Evolutionary conservation across 1,140 invertebrate genomes (phyloP).

Genomic region (Nasonia giraulti): DNA sequence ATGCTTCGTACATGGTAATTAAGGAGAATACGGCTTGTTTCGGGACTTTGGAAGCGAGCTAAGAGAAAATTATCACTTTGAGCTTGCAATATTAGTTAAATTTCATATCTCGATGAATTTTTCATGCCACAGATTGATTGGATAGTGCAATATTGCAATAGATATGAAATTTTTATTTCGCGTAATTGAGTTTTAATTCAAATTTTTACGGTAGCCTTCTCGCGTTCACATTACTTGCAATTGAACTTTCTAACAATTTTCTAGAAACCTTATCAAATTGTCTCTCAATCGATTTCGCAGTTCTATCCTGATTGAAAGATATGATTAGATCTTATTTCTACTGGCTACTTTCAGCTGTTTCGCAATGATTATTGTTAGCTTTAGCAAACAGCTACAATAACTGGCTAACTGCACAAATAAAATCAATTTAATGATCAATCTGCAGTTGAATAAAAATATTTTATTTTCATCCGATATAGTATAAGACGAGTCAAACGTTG

Average conservation of each 20-base stretch:
- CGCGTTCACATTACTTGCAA: neutral
- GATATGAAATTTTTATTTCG: neutral
- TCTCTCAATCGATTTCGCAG: neutral
- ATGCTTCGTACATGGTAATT: neutral
- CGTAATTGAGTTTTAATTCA: slow-evolving; percentile 26
- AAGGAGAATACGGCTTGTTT: neutral
- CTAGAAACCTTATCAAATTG: neutral
- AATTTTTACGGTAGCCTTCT: slow-evolving; percentile 6
- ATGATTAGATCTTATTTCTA: neutral
- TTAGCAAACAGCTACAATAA: neutral
- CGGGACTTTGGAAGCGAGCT: neutral
- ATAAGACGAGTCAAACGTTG: too few relatives aligned
- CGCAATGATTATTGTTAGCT: neutral
- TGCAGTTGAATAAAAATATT: too few relatives aligned
- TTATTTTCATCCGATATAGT: too few relatives aligned
- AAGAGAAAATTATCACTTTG: slow-evolving; percentile 1
- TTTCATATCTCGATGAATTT: slow-evolving; percentile 6
- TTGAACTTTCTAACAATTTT: slow-evolving; percentile 28
- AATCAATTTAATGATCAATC: neutral
- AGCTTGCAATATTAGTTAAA: neutral
- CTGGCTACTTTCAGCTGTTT: neutral
- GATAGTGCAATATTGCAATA: neutral
- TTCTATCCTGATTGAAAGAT: neutral
- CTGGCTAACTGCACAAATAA: neutral
- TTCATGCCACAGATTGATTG: neutral